Conservation (phyloP, 2,797 vertebrate species). For the Nannoperca australis region DNA sequence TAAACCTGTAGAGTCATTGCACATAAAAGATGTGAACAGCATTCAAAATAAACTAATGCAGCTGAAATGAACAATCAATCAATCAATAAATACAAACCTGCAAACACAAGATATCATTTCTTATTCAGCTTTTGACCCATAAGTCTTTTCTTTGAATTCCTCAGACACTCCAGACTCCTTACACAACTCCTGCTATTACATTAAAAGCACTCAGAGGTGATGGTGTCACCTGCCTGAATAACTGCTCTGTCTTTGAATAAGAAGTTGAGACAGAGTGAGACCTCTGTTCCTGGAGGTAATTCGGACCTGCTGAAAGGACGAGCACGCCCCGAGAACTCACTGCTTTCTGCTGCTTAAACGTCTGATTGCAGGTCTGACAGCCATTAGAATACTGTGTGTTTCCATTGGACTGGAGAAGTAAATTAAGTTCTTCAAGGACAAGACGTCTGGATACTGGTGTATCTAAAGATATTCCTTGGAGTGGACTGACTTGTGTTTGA, state of each 20-base stretch:
- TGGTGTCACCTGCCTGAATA: not conserved
- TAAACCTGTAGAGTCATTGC: not conserved
- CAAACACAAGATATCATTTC: not conserved
- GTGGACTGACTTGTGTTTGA: not conserved
- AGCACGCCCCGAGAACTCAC: not conserved
- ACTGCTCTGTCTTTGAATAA: not conserved
- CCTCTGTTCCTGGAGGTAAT: not conserved
- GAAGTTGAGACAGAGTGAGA: not conserved
- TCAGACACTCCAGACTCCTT: not conserved
- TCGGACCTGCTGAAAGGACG: not conserved
- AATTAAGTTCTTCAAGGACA: too few relatives aligned
- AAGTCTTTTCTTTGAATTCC: not conserved
- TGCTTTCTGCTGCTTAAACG: not conserved
- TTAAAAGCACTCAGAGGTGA: not conserved
- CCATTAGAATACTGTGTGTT: not conserved
- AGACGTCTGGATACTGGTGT: not conserved
- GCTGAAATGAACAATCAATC: not conserved
- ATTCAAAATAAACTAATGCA: slow-evolving; percentile 2
- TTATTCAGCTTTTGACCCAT: not conserved
- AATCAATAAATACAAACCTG: not conserved
- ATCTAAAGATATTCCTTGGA: not conserved
- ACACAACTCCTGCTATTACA: not conserved
- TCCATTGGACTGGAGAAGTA: not conserved
- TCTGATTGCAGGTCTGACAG: slow-evolving; percentile 12
- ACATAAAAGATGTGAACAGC: not conserved